phyloP scores from a whole-genome alignment of 1,140 invertebrate species.

The Cylas formicarius region DNA sequence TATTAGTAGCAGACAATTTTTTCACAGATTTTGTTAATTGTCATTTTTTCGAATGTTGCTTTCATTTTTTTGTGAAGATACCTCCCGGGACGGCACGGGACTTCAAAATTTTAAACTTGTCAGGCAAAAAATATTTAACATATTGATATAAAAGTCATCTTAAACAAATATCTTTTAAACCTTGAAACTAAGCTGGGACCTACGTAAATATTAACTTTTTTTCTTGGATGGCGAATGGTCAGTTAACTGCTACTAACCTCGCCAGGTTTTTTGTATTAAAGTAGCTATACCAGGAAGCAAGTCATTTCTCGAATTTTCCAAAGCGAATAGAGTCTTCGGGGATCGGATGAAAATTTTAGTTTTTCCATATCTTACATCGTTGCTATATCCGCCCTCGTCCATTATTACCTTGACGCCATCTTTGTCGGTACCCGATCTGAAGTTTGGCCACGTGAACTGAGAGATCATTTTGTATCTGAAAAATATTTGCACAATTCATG shows the following conservation, averaged over 20 bases:
- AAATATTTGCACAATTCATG: too few relatives aligned
- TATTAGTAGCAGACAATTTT: too few relatives aligned
- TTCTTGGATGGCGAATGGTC: too few relatives aligned
- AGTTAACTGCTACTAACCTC: constrained; percentile 57
- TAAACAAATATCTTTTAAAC: too few relatives aligned
- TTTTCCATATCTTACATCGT: constrained; percentile 88
- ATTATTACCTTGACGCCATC: constrained; percentile 81
- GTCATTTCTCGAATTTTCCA: constrained; percentile 76
- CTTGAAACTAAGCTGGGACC: too few relatives aligned
- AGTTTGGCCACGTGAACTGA: constrained; percentile 91
- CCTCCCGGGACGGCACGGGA: too few relatives aligned
- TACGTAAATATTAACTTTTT: too few relatives aligned
- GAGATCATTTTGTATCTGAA: constrained; percentile 93
- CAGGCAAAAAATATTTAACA: constrained; percentile 1
- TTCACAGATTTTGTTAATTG: too few relatives aligned
- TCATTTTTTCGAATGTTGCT: too few relatives aligned
- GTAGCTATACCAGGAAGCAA: constrained; percentile 85
- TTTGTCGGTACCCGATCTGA: constrained; percentile 62
- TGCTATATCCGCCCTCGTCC: constrained; percentile 64
- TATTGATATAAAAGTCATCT: neutral
- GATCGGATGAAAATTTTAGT: constrained; percentile 93
- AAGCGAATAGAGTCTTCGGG: constrained; percentile 78
- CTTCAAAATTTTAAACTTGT: neutral
- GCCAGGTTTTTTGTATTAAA: constrained; percentile 89
- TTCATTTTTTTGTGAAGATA: too few relatives aligned